Conservation (phyloP, 2,888 invertebrate species). For the Chymomyza amoena region DNA sequence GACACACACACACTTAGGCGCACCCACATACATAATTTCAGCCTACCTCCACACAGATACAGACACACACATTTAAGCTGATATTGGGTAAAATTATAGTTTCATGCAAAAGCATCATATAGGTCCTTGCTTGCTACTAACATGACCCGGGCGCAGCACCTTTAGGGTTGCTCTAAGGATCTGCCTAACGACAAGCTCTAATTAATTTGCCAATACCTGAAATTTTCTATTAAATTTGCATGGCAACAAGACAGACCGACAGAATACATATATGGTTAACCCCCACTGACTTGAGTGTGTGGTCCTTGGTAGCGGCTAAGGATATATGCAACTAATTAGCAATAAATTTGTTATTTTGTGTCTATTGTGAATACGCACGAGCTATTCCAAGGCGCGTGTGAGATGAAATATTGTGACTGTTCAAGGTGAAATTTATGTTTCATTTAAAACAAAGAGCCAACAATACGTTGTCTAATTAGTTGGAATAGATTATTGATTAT, state of each 20-base stretch:
- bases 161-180: neutral
- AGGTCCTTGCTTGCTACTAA: neutral
- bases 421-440: constrained; percentile 19
- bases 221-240: constrained; percentile 68
- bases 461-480: constrained; percentile 39
- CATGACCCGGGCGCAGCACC: neutral
- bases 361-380: constrained; percentile 36
- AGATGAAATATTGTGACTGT: constrained; percentile 44
- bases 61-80: constrained; percentile 27
- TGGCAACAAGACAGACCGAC: constrained; percentile 29
- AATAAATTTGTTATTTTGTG: constrained; percentile 60
- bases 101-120: neutral
- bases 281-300: neutral
- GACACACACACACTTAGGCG: neutral
- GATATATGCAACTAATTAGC: constrained; percentile 55
- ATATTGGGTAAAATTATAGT: constrained; percentile 56
- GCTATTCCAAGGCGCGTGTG: constrained; percentile 33
- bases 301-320: neutral
- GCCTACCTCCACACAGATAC: too few relatives aligned
- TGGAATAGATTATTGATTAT: constrained; percentile 23
- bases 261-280: neutral
- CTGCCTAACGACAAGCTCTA: constrained; percentile 17
- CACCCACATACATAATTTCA: too few relatives aligned
- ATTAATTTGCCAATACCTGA: constrained; percentile 66
- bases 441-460: constrained; percentile 32